These are phyloP conservation scores for Tetramorium bicarinatum DNA, from an alignment of 2,888 invertebrate genomes.

Conservation along the genomic window DNA sequence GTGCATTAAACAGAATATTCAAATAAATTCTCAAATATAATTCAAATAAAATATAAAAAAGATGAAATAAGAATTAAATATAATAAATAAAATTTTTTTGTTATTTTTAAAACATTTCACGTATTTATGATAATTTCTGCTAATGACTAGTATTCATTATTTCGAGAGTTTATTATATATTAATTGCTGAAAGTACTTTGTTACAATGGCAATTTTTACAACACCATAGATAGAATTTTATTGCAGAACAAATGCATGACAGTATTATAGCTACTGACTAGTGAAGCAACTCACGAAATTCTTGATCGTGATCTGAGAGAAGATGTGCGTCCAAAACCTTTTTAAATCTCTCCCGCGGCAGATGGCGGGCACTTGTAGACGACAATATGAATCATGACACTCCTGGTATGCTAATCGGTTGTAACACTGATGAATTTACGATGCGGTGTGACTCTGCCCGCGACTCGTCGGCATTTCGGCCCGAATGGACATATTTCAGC, in stretches of 20 bases:
- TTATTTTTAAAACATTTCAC: neutral
- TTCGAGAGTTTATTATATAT: neutral
- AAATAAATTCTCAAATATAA: neutral
- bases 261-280: neutral
- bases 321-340: conserved; percentile 3
- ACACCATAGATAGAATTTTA: neutral
- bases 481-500: conserved; percentile 45
- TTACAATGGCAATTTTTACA: neutral
- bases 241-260: neutral
- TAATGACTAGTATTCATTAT: neutral
- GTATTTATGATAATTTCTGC: neutral
- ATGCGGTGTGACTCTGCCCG: conserved; percentile 67
- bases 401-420: conserved; percentile 77
- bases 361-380: conserved; percentile 60
- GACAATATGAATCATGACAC: conserved; percentile 63
- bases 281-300: neutral
- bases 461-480: conserved; percentile 48
- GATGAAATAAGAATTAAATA: neutral
- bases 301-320: neutral
- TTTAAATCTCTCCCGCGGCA: conserved; percentile 70
- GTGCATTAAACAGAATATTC: neutral
- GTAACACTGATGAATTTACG: conserved; percentile 80
- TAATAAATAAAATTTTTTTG: conserved; percentile 2
- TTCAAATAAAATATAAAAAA: no score
- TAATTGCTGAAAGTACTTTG: neutral